Evolutionary conservation across 2,113 vertebrate species (phyloP).

Genomic region (Coryphaenoides rupestris): DNA sequence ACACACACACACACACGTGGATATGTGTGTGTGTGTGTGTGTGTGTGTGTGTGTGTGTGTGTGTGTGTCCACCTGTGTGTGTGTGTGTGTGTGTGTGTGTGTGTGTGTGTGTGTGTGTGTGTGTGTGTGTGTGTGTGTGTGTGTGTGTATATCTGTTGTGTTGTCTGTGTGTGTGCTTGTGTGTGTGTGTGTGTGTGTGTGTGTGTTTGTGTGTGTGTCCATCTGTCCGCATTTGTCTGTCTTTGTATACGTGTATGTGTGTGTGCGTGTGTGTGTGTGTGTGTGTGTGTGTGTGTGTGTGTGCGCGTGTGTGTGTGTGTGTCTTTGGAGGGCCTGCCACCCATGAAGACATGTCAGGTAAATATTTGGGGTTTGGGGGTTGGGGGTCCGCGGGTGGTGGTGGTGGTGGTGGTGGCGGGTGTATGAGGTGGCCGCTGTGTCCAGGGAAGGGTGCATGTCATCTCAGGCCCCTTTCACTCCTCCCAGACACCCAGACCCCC

Average conservation of each 20-base stretch:
- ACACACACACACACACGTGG: too few species aligned
- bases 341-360: conserved; percentile 73
- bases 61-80: background rate
- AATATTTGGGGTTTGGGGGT: conserved; percentile 48
- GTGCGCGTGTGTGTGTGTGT: conserved; percentile 17
- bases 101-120: conserved; percentile 39
- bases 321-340: conserved; percentile 64
- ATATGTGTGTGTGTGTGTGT: conserved; percentile 20
- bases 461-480: conserved; percentile 44
- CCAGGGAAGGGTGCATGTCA: conserved; percentile 59
- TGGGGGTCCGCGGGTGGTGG: too few species aligned
- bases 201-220: background rate
- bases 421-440: conserved; percentile 58
- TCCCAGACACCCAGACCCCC: background rate
- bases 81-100: conserved; percentile 19
- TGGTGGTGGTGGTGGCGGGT: too few species aligned
- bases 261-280: background rate
- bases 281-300: background rate
- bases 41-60: background rate
- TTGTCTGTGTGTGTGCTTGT: background rate
- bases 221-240: background rate
- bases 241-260: conserved; percentile 23
- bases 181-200: too few species aligned
- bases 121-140: background rate
- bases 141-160: too few species aligned